Base-by-base conservation (phyloP, 2,797 vertebrate species). In the Schizopygopsis malacanthus region DNA sequence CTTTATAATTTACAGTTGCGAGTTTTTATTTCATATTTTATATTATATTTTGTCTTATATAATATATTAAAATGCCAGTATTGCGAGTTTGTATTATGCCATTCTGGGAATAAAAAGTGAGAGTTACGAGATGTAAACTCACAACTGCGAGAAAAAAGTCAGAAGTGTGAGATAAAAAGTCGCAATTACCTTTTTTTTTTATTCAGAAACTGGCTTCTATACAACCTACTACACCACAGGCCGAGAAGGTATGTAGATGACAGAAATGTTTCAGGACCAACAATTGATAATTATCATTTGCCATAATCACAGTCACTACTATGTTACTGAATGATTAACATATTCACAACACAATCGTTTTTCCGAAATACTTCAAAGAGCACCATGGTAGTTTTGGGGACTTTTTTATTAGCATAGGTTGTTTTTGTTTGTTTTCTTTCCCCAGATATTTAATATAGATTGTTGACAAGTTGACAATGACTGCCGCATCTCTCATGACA, bases 401-500 rank as follows among this genome's bases (percentile, higher is more conserved):
- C 22, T 56, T 15, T 41, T 61, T 61, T 37, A 28, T 39, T 7
- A 75, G 4, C 50, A 20, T n/a, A 0, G 20, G 15, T 61, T 39
- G 56, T 45, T 63, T 79, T 79, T 11, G n/a, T 45, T 61, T 78
- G 37, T 78, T 79, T 61, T 41, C 3, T 78, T 33, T 22, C 12
- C 67, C 22, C 11, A 77, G n/a, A 54, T 4, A 52, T 77, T 76
- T 56, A 56, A 41, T 69, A 78, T 43, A 78, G 47, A 78, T 56
- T 69, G 9, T 33, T 84, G 61, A 69, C 82, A 84, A 67, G 47
- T 41, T 76, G 59, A 77, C 56, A 37, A 78, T 41, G 4, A 67
- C 33, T 37, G 43, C 25, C 22, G 4, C 78, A 70, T 82, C 52
- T 56, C 22, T 47, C 25, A 39, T 78, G 43, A 70, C 33, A 39